Evolutionary conservation across 2,797 vertebrate species (phyloP).

Genomic region (Pterois miles): DNA sequence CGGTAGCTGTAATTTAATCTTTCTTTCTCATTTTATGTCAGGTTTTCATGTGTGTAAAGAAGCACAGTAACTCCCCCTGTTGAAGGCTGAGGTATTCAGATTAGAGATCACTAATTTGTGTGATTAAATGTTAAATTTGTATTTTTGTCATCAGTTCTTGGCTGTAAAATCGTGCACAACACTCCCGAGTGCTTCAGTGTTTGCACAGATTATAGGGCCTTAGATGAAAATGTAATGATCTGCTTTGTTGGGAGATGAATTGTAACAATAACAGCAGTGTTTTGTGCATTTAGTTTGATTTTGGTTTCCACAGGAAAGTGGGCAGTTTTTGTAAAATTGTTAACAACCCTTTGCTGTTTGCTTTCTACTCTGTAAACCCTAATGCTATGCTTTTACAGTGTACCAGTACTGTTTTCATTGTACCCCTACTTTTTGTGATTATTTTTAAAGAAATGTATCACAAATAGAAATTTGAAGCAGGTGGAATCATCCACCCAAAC

Average conservation of each 20-base stretch:
- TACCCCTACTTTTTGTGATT: conserved; percentile 37
- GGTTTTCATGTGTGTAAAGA: conserved; percentile 11
- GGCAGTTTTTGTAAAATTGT: conserved; percentile 30
- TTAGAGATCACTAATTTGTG: conserved; percentile 3
- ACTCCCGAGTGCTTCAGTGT: conserved; percentile 21
- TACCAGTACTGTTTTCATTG: conserved; percentile 27
- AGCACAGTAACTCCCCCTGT: conserved; percentile 2
- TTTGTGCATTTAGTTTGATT: conserved; percentile 17
- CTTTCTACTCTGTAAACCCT: conserved; percentile 34
- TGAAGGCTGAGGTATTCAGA: conserved; percentile 7
- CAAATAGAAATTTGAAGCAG: conserved; percentile 32
- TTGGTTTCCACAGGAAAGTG: conserved; percentile 12
- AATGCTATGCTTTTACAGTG: conserved; percentile 23
- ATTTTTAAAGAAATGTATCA: conserved; percentile 34
- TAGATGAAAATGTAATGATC: background rate
- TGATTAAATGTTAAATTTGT: conserved; percentile 16
- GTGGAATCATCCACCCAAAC: conserved; percentile 47
- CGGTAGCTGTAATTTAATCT: conserved; percentile 23
- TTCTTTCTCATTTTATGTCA: conserved; percentile 20
- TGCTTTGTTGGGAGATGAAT: conserved; percentile 16
- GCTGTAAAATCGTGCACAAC: conserved; percentile 12
- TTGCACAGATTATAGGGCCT: conserved; percentile 28
- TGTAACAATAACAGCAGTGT: conserved; percentile 30
- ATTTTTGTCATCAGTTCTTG: conserved; percentile 17
- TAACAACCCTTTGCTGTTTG: conserved; percentile 30